Conservation (phyloP, 2,113 vertebrate genomes). For the human region DNA sequence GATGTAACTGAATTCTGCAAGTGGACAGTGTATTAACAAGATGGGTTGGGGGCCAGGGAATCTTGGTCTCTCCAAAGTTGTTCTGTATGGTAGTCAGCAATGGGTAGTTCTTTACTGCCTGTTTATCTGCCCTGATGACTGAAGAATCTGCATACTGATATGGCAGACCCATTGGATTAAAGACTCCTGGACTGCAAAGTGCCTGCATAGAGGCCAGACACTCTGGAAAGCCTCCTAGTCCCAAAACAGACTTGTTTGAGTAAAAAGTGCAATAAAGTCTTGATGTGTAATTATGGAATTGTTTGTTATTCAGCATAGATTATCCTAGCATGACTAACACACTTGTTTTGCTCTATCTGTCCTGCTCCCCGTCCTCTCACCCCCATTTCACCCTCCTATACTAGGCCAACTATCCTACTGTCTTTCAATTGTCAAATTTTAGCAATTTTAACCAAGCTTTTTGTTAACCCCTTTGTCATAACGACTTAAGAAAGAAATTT, state of each 20-base stretch:
- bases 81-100: not conserved
- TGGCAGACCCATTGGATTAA: not conserved
- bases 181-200: not conserved
- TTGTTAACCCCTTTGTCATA: constrained; percentile 16
- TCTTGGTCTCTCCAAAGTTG: not conserved
- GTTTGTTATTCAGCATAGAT: not conserved
- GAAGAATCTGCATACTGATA: not conserved
- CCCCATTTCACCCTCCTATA: not conserved
- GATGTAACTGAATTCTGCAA: not conserved
- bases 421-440: constrained; percentile 8
- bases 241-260: not conserved
- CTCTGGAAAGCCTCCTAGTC: not conserved
- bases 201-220: not conserved
- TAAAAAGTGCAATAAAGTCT: not conserved
- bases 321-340: not conserved
- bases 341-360: not conserved
- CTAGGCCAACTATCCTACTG: not conserved
- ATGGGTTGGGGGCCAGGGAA: not conserved
- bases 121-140: not conserved
- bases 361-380: not conserved
- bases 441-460: constrained; percentile 40
- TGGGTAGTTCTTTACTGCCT: not conserved
- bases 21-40: not conserved
- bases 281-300: not conserved
- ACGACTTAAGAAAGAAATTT: constrained; percentile 28